Evolutionary conservation across 30 jellyfish, hydroid and myxozoan genomes (phyloP).

Genomic region (Sanderia malayensis): DNA sequence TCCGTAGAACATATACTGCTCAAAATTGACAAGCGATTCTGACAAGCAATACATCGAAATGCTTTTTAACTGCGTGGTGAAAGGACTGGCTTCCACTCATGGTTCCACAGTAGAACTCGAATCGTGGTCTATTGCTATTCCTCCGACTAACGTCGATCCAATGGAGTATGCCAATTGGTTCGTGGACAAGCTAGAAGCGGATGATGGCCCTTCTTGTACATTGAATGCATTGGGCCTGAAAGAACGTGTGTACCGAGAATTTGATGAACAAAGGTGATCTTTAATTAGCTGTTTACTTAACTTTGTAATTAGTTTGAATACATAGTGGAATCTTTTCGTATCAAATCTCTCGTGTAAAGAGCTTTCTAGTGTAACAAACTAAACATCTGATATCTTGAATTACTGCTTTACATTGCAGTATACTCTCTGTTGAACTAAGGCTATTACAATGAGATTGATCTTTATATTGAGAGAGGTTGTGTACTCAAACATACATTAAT

Average conservation of each 20-base stretch:
- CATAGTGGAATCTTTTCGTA: no score
- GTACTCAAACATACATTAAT: neutral
- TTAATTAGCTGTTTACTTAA: no score
- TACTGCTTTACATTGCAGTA: no score
- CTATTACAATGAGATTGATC: no score
- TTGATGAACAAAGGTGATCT: conserved; percentile 40
- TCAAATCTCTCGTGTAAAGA: no score
- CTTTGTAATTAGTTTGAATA: no score
- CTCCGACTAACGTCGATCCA: conserved; percentile 83
- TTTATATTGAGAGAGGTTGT: no score
- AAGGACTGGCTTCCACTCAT: conserved; percentile 20
- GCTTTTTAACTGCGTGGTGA: conserved; percentile 14
- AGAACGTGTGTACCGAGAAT: conserved; percentile 14
- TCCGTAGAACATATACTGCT: conserved; percentile 44
- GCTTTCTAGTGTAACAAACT: no score
- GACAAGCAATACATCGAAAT: conserved; percentile 21
- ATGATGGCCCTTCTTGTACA: conserved; percentile 11
- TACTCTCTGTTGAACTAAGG: no score
- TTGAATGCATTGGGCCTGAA: conserved; percentile 18
- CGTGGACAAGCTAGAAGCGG: conserved; percentile 27
- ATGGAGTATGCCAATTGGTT: conserved; percentile 58
- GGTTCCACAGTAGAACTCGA: conserved; percentile 56
- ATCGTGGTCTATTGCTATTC: conserved; percentile 59
- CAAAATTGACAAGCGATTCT: conserved; percentile 12
- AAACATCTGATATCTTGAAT: no score